A percentile compares a stretch with the other conserved stretches of the same genome.
Conservation (phyloP, 2,113 vertebrate species). For the Tor tambroides region DNA sequence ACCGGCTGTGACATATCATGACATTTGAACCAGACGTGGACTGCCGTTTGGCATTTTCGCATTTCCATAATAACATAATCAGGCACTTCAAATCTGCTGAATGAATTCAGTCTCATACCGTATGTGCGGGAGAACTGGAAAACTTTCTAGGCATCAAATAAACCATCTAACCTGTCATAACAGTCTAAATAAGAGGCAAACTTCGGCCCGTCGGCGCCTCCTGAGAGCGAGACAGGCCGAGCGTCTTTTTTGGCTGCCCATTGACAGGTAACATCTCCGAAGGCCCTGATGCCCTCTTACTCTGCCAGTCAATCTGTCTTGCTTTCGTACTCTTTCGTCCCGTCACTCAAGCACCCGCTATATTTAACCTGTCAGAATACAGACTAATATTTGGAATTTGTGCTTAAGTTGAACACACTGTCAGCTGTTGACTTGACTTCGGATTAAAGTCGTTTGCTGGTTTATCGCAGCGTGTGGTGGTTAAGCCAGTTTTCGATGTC, state of each 20-base stretch:
- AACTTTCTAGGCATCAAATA: conserved; percentile 3
- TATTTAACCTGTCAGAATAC: conserved; percentile 42
- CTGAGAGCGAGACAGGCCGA: not conserved
- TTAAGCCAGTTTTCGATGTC: conserved; percentile 21
- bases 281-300: conserved; percentile 42
- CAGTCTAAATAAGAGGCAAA: conserved; percentile 45
- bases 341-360: conserved; percentile 25
- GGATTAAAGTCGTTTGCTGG: conserved; percentile 20
- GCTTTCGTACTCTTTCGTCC: not conserved
- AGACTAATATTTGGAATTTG: conserved; percentile 46
- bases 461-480: conserved; percentile 34
- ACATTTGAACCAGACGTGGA: conserved; percentile 35
- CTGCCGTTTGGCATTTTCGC: conserved; percentile 11
- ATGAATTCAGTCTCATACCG: not conserved
- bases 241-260: not conserved
- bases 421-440: conserved; percentile 29
- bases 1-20: conserved; percentile 28
- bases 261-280: conserved; percentile 60
- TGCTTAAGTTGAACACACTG: conserved; percentile 15
- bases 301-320: conserved; percentile 46
- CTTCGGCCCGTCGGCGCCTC: conserved; percentile 32
- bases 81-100: conserved; percentile 12
- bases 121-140: not conserved
- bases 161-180: conserved; percentile 41
- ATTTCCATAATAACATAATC: conserved; percentile 31